Base-by-base conservation (phyloP, 2,113 vertebrate species). In the Spermophilus dauricus region DNA sequence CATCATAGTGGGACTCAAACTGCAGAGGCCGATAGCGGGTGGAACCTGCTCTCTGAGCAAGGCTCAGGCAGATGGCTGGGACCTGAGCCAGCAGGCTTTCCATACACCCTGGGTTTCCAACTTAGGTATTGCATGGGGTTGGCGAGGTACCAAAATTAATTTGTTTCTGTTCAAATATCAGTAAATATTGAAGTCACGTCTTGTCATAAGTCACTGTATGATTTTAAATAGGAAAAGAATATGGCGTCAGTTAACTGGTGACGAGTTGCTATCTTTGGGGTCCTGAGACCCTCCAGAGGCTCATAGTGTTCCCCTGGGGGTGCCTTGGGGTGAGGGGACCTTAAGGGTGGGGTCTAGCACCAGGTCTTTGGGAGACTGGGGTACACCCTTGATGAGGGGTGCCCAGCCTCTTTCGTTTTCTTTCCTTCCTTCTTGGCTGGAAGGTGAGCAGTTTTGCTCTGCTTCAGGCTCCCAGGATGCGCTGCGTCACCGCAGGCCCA, bases 11-110 rank as follows among this genome's bases (percentile, higher is more conserved):
- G 34, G 5, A 17, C 37, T 42, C 6, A 18, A 28, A 53, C 8
- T 4, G 5, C 32, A 39, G 20, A 6, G 63, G 39, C 24, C 12
- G 17, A 58, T 14, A 24, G 56, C 0, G 0, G 2, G 3, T 3
- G 80, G 13, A 58, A 10, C 11, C 20, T 39, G 0, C 42, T 22
- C 37, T 34, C 37, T 26, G 1, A 91, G 5, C 12, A 32, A 14
- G 32, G 42, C 18, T 61, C 58, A 37, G 42, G n/a, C 39, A 70
- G 53, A 51, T 2, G 28, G 14, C 20, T 34, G 8, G 11, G 34
- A 39, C 18, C 7, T 1, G 30, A 58, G 42, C 73, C 39, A 13
- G 34, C 6, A 70, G 9, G 8, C 67, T 45, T 78, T 51, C 65
- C n/a, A 42, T 0, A 2, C 13, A 61, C 39, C 11, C n/a, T 11